A percentile compares a stretch with the other conserved stretches of the same genome.
phyloP scores from a whole-genome alignment of 2,113 vertebrate genomes.

The Okapia johnstoni region DNA sequence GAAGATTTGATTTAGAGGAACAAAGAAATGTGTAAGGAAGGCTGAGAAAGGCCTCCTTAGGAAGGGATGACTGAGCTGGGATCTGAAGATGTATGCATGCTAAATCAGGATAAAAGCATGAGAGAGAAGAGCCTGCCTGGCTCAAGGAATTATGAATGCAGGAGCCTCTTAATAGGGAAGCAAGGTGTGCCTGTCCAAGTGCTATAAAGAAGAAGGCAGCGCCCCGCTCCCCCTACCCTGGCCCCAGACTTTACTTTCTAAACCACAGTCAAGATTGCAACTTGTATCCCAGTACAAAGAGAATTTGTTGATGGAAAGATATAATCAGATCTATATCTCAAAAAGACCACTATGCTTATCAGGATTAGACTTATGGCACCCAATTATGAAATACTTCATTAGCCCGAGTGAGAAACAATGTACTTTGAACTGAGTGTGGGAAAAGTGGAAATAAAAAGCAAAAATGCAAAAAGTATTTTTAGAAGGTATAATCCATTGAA shows the following conservation, averaged over 20 bases:
- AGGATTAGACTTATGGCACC: fast-evolving
- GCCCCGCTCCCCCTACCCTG: not conserved
- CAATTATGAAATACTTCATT: not conserved
- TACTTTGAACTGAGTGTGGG: not conserved
- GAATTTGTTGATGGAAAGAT: not conserved
- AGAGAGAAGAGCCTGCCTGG: not conserved
- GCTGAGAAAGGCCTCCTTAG: not conserved
- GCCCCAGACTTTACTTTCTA: not conserved
- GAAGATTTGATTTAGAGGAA: not conserved
- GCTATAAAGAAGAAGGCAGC: not conserved
- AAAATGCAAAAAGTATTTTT: not conserved
- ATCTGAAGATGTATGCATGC: not conserved
- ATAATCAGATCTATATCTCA: not conserved
- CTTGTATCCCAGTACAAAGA: not conserved
- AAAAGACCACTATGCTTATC: not conserved
- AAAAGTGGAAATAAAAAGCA: not conserved
- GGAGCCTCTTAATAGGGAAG: not conserved
- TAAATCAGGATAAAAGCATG: not conserved
- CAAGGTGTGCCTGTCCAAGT: fast-evolving
- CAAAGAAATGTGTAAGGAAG: not conserved
- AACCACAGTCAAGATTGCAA: not conserved
- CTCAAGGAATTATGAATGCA: not conserved
- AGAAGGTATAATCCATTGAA: not conserved
- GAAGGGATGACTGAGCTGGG: not conserved
- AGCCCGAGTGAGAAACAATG: not conserved